Evolutionary conservation across 2,888 invertebrate genomes (phyloP), one percentile per base, ranked within the genome.

Genomic region (Latrodectus elegans): DNA sequence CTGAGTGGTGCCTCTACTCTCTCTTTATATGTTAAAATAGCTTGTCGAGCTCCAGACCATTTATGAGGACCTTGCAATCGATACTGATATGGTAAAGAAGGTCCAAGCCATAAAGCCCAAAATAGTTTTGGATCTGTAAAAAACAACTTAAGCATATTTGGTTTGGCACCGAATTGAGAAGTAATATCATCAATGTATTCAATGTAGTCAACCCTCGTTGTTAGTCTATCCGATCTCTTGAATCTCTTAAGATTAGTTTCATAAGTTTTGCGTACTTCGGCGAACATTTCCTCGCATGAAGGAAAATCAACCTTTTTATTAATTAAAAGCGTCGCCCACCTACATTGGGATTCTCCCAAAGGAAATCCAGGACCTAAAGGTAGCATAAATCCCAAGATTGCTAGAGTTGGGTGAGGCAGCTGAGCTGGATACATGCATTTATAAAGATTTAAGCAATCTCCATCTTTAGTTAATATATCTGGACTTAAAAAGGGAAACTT

Each of bases 301-400:
- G 86, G 87, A 70, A 89, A 55, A 51, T 81, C 75, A 3, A 73
- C 75, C 71, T n/a, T 90, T 79, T 4, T 90, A 88, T n/a, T 92
- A 92, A 81, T 92, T 91, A 93, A 91, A 65, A 91, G 90, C 0
- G 91, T 91, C 64, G 92, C 93, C 89, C 93, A 91, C n/a, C 93
- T 91, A 65, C 92, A 92, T 89, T 93, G 93, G 89, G 93, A 90
- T 89, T 93, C 93, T 8, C 92, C 91, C 0, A 93, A 91, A 0
- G 93, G 93, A 91, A 92, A 92, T 22, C 93, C 91, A 8, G 93
- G 92, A 8, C 93, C 93, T 22, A 92, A 89, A 0, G 93, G 93
- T 90, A 93, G 92, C 38, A 92, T 90, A 74, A 92, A 92, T 9
- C 93, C 93, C 77, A 93, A 92, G 22, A 93, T 91, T 53, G 92